Conservation (phyloP, 2,113 vertebrate species). For the Calidris pygmaea region DNA sequence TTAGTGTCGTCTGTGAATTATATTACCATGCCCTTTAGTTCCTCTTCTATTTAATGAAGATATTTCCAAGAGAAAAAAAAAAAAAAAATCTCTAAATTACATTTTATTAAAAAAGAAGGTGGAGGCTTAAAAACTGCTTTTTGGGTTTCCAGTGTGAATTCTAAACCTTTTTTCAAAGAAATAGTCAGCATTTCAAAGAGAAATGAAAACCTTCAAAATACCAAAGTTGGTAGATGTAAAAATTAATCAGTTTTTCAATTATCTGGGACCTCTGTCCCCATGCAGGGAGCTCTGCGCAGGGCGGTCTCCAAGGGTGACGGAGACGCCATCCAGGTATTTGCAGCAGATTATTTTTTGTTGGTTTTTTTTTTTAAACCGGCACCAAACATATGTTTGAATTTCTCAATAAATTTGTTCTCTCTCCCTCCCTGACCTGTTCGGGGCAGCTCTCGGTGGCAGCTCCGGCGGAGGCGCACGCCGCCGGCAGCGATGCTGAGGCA, state of each 20-base stretch:
- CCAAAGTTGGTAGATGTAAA: not conserved
- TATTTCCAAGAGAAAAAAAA: conserved; percentile 53
- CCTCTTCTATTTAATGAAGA: conserved; percentile 66
- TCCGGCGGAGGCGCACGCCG: conserved; percentile 33
- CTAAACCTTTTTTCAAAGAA: conserved; percentile 33
- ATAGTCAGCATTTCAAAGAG: not conserved
- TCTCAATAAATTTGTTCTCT: conserved; percentile 39
- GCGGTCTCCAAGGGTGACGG: not conserved
- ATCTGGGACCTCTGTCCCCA: not conserved
- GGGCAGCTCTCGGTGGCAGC: conserved; percentile 42
- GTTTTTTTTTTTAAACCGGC: not conserved
- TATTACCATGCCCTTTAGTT: conserved; percentile 64
- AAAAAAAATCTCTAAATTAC: conserved; percentile 26
- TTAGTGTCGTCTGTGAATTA: conserved; percentile 67
- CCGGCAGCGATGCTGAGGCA: conserved; percentile 58
- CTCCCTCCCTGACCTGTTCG: conserved; percentile 43
- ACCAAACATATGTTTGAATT: conserved; percentile 46
- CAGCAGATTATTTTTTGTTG: not conserved
- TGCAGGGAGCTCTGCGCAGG: not conserved
- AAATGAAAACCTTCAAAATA: conserved; percentile 36
- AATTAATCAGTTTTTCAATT: conserved; percentile 43
- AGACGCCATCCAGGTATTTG: not conserved
- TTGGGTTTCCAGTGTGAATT: not conserved
- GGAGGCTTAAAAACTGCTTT: conserved; percentile 45
- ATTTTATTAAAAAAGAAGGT: conserved; percentile 51